Percentiles rank a stretch among this genome's conserved stretches.
Evolutionary conservation across 2,888 invertebrate species (phyloP).

Genomic region (Hymenopus coronatus): DNA sequence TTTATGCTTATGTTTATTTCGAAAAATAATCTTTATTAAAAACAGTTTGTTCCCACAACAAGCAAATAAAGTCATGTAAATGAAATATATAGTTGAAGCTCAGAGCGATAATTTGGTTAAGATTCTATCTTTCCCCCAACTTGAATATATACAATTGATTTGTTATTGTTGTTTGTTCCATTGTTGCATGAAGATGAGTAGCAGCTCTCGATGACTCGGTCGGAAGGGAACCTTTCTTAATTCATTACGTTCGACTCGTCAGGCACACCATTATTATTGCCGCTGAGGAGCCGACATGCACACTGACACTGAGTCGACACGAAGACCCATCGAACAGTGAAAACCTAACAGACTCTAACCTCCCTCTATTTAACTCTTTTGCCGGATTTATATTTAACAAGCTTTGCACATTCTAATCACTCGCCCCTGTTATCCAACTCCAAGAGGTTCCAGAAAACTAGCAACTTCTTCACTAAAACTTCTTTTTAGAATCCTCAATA

Average conservation of each 20-base stretch:
- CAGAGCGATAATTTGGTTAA: too few relatives aligned
- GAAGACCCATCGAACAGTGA: slow-evolving; percentile 9
- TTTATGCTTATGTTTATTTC: too few relatives aligned
- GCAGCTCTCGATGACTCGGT: slow-evolving; percentile 2
- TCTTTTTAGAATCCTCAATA: too few relatives aligned
- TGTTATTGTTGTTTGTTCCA: neutral
- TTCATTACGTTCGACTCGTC: slow-evolving; percentile 16
- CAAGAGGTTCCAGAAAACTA: too few relatives aligned
- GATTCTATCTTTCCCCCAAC: too few relatives aligned
- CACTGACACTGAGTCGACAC: neutral
- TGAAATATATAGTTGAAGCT: too few relatives aligned
- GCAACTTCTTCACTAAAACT: too few relatives aligned
- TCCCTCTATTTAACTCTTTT: neutral
- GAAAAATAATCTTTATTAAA: too few relatives aligned
- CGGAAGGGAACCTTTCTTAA: slow-evolving; percentile 10
- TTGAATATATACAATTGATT: neutral
- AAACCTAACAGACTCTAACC: neutral
- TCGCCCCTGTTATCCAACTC: neutral
- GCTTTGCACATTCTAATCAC: neutral
- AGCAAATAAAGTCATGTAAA: too few relatives aligned
- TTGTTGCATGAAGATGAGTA: neutral
- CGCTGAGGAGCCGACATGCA: neutral
- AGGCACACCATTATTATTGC: neutral
- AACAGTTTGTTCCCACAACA: too few relatives aligned
- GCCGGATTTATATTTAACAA: neutral